Conservation (phyloP, 2,113 vertebrate genomes). For the Caranx ignobilis region DNA sequence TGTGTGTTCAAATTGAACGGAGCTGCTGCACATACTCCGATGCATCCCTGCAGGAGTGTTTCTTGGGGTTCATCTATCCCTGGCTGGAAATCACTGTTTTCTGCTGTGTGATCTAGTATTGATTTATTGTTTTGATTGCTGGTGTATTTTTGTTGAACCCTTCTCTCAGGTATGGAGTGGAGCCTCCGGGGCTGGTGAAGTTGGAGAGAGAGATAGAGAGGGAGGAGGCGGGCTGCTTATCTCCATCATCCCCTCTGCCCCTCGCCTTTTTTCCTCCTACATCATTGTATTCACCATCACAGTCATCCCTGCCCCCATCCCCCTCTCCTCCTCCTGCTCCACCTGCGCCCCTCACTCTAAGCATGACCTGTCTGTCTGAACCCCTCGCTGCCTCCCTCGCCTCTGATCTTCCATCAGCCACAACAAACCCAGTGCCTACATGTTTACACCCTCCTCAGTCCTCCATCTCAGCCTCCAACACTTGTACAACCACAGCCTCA, state of each 20-base stretch:
- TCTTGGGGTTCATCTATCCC: no score
- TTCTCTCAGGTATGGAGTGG: conserved; percentile 90
- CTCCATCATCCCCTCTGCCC: conserved; percentile 82
- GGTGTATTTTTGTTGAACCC: background rate
- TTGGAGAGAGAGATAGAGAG: conserved; percentile 96
- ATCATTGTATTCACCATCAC: conserved; percentile 59
- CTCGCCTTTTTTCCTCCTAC: conserved; percentile 64
- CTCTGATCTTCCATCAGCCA: conserved; percentile 73
- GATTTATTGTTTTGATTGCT: background rate
- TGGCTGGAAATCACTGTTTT: background rate
- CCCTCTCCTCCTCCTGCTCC: conserved; percentile 51
- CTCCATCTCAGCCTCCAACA: conserved; percentile 54
- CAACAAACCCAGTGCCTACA: conserved; percentile 52
- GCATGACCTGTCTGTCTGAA: conserved; percentile 52
- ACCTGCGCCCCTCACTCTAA: conserved; percentile 58
- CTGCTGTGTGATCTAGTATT: background rate
- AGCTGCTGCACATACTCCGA: background rate
- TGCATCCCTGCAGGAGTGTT: no score
- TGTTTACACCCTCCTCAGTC: conserved; percentile 55
- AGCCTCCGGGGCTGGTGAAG: conserved; percentile 95
- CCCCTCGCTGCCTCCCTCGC: conserved; percentile 45
- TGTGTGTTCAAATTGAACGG: no score
- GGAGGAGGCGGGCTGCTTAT: conserved; percentile 89
- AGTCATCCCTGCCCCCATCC: conserved; percentile 27
- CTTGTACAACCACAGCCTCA: conserved; percentile 57